Evolutionary conservation across 2,797 vertebrate genomes (phyloP).

Genomic region (Hippoglossus hippoglossus): DNA sequence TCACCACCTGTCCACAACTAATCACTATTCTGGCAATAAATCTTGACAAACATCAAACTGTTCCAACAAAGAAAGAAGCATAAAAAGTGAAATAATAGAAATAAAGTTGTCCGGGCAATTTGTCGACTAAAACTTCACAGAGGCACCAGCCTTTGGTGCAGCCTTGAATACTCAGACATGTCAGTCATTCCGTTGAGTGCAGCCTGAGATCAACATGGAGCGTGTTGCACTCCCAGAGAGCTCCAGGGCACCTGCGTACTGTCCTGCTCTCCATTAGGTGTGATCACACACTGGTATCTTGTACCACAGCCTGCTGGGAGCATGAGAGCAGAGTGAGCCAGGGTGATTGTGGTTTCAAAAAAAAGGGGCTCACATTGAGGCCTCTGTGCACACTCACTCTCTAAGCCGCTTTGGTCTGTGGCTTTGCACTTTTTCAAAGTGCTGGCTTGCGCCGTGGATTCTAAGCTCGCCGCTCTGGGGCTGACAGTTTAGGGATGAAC

Average conservation of each 20-base stretch:
- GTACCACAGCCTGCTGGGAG: constrained; percentile 61
- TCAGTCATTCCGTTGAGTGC: constrained; percentile 17
- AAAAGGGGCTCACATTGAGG: constrained; percentile 50
- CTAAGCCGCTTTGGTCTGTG: constrained; percentile 79
- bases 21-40: constrained; percentile 37
- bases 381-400: constrained; percentile 59
- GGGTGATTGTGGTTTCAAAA: constrained; percentile 46
- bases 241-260: constrained; percentile 38
- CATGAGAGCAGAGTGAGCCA: constrained; percentile 43
- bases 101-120: constrained; percentile 14
- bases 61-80: neutral
- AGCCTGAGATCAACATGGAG: constrained; percentile 59
- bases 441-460: constrained; percentile 64
- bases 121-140: constrained; percentile 33
- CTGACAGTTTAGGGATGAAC: constrained; percentile 54
- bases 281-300: constrained; percentile 68
- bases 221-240: constrained; percentile 46
- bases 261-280: constrained; percentile 58
- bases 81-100: constrained; percentile 17
- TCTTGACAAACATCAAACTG: constrained; percentile 18
- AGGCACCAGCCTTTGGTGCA: constrained; percentile 2
- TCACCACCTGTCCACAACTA: constrained; percentile 11
- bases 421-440: constrained; percentile 80
- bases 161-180: constrained; percentile 19
- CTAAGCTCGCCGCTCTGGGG: constrained; percentile 65